Evolutionary conservation across 2,888 invertebrate genomes (phyloP), one percentile per base, ranked within the genome.

Genomic region (Cheilosia grossa): DNA sequence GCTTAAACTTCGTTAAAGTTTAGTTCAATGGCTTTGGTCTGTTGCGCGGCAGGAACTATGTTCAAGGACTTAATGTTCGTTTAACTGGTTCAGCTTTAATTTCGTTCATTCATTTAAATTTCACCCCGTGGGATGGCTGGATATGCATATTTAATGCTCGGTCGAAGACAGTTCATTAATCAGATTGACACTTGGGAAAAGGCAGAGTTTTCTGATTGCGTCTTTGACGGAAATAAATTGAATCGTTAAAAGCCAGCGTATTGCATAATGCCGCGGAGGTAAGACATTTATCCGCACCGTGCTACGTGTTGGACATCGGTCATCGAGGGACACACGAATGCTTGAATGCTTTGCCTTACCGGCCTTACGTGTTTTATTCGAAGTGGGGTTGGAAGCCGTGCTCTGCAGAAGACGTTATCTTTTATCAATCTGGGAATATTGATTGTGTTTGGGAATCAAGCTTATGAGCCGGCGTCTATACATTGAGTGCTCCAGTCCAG

Each of bases 1-100:
- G 17, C 40, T 67, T 42, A 42, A 67, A 67, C 42, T 47, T 21
- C 33, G 37, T 49, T 58, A 58, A 33, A 33, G 21, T 58, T 47
- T 33, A 47, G 37, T 69, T 69, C 69, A 58, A 47, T 47, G 54
- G 67, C 42, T 54, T 54, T 17, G n/a, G 4, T 54, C 15, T n/a
- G 40, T 13, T 67, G 10, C 17, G 54, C 15, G 30, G 47, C 33
- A 47, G 30, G 30, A 49, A 49, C 40, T 17, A 42, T 10, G 24
- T 42, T 6, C 53, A 5, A 6, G 21, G 42, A 49, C 27, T 42
- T 17, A 2, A 53, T 40, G 40, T n/a, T 49, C n/a, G 1, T 10
- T 44, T 15, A 53, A 7, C 21, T 40, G 53, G 37, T 66, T 47
- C 49, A 63, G 49, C 49, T 63, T 63, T 49, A 64, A 64, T 64